Conservation (phyloP, 1,140 invertebrate genomes). For the Apis florea region DNA sequence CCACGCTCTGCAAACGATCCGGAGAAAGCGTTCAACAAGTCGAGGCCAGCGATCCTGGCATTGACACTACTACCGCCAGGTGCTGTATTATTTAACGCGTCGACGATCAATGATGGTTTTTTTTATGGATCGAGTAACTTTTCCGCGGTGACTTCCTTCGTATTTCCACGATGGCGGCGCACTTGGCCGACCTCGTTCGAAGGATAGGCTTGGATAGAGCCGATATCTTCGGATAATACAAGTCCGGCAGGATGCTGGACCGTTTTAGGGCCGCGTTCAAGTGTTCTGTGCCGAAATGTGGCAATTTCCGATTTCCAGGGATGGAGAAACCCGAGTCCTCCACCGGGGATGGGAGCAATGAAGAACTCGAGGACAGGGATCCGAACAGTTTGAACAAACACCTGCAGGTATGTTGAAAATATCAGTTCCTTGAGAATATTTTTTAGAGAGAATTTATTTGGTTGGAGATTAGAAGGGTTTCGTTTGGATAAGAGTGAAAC, state of each 20-base stretch:
- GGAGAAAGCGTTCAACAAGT: background rate
- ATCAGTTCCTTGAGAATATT: too few species aligned
- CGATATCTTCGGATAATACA: background rate
- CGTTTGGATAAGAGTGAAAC: background rate
- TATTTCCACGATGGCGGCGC: slow-evolving; percentile 49
- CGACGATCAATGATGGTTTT: slow-evolving; percentile 41
- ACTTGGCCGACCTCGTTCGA: background rate
- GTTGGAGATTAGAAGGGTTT: background rate
- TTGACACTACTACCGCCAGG: slow-evolving; percentile 6
- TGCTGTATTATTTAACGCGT: slow-evolving; percentile 51
- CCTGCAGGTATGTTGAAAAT: slow-evolving; percentile 81
- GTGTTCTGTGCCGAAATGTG: slow-evolving; percentile 57
- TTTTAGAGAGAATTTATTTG: background rate
- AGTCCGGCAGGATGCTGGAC: slow-evolving; percentile 49
- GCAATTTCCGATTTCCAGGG: slow-evolving; percentile 69
- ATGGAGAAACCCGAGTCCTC: slow-evolving; percentile 76
- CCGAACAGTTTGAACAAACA: slow-evolving; percentile 86
- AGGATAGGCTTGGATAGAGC: background rate
- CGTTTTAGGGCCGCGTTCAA: slow-evolving; percentile 62
- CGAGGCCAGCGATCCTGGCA: slow-evolving; percentile 28
- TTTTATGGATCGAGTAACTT: slow-evolving; percentile 41
- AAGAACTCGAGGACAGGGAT: slow-evolving; percentile 85
- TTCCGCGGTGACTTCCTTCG: background rate
- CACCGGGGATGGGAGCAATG: slow-evolving; percentile 75
- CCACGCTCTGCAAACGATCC: background rate